Conservation (phyloP, 2,888 invertebrate genomes). For the Pseudoips prasinana region DNA sequence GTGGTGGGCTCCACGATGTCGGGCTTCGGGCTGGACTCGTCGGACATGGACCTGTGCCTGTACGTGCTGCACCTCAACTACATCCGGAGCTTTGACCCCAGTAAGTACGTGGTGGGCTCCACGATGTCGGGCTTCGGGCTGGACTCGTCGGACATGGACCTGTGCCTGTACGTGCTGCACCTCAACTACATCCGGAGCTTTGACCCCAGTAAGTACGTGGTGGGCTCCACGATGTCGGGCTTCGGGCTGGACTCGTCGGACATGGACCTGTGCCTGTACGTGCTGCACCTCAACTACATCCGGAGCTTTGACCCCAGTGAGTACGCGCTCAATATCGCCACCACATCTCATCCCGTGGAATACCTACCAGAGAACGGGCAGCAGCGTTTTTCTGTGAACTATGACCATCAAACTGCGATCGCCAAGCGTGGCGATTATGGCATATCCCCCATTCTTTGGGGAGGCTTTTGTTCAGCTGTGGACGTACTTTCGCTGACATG, state of each 20-base stretch:
- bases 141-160: conserved; percentile 96
- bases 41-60: conserved; percentile 98
- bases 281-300: conserved; percentile 75
- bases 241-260: conserved; percentile 96
- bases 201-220: conserved; percentile 77
- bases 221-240: conserved; percentile 98
- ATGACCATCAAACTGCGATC: too few species aligned
- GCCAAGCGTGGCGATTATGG: too few species aligned
- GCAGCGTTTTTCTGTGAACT: too few species aligned
- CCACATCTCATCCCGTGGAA: too few species aligned
- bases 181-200: conserved; percentile 66
- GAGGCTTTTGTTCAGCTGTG: too few species aligned
- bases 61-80: conserved; percentile 86
- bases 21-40: conserved; percentile 95
- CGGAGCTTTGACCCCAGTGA: conserved; percentile 62
- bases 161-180: conserved; percentile 91
- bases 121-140: conserved; percentile 98
- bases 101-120: conserved; percentile 91
- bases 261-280: conserved; percentile 97
- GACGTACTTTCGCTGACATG: too few species aligned
- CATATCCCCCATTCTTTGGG: too few species aligned
- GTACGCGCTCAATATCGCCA: too few species aligned
- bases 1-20: conserved; percentile 99
- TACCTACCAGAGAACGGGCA: too few species aligned
- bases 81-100: conserved; percentile 62